Conservation (phyloP, 2,888 invertebrate species). For the Phania funesta region DNA sequence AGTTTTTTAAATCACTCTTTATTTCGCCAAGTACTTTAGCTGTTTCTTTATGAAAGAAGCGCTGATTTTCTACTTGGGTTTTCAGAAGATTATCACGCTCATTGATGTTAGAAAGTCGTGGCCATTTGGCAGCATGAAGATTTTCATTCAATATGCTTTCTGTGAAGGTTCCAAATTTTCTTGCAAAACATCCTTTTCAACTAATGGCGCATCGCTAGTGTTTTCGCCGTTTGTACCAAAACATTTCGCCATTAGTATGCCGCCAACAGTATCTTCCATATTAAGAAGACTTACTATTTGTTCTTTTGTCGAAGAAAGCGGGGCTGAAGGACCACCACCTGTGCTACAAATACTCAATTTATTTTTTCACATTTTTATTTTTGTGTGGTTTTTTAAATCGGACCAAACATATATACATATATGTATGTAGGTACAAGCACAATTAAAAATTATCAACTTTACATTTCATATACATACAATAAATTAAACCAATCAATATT, state of each 20-base stretch:
- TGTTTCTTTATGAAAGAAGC: background rate
- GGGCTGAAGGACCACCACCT: conserved; percentile 14
- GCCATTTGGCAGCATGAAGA: background rate
- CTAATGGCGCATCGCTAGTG: background rate
- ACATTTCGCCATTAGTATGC: background rate
- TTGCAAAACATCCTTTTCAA: too few relatives aligned
- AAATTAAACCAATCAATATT: too few relatives aligned
- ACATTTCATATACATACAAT: too few relatives aligned
- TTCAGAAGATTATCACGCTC: conserved; percentile 4
- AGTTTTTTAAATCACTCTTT: too few relatives aligned
- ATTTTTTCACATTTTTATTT: too few relatives aligned
- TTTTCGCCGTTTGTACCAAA: background rate
- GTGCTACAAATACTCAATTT: too few relatives aligned
- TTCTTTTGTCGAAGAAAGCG: background rate
- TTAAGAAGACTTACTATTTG: conserved; percentile 4
- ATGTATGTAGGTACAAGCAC: too few relatives aligned
- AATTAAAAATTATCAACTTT: too few relatives aligned
- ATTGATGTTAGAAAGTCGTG: too few relatives aligned
- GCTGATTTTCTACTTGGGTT: conserved; percentile 26
- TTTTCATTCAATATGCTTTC: background rate
- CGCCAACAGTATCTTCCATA: background rate
- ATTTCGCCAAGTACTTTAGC: background rate
- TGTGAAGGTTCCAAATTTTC: too few relatives aligned
- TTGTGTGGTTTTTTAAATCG: too few relatives aligned
- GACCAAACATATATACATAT: too few relatives aligned